Evolutionary conservation across 2,888 invertebrate genomes (phyloP), one percentile per base, ranked within the genome.

Genomic region (Aricia artaxerxes): DNA sequence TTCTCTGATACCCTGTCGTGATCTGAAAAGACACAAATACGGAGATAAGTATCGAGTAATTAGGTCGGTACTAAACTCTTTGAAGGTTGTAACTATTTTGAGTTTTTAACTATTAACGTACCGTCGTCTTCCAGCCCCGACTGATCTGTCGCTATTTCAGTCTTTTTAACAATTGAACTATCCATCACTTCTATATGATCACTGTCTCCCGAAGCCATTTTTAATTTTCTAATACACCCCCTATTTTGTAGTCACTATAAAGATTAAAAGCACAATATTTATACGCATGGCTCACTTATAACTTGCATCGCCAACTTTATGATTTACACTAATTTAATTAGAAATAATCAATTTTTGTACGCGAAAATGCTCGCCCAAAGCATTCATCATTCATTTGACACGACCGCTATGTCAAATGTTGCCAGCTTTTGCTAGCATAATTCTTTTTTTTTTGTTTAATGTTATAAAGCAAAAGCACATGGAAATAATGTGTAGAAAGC

Each of bases 181-280:
- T 97, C 97, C 93, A 96, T 93, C 83, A 93, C 95, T 95, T 97
- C 97, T 89, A 97, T 97, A 90, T 96, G 96, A 95, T 97, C 97
- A 90, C 96, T 96, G 94, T 97, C 97, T 90, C 97, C 97, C 93
- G 97, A 97, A 96, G 97, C 97, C 97, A 97, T 97, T 92, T 94
- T 94, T 90, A 88, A 89, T 92, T 90, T 87, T 87, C 84, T 88
- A 86, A 88, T 90, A 92, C 92, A 93, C 91, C 92, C 91, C 92
- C 90, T 91, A 91, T 90, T 91, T 91, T 89, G 85, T 88, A 89
- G 92, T 92, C 89, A 89, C 87, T 88, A 81, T 84, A 82, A 86
- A 86, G 81, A 89, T 87, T 88, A 80, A 88, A 85, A 87, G 87
- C 90, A 91, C 90, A 90, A 88, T 87, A 89, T 87, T 87, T 88